Evolutionary conservation across 2,113 vertebrate genomes (phyloP), one percentile per base, ranked within the genome.

Genomic region (Psilopogon haemacephalus): DNA sequence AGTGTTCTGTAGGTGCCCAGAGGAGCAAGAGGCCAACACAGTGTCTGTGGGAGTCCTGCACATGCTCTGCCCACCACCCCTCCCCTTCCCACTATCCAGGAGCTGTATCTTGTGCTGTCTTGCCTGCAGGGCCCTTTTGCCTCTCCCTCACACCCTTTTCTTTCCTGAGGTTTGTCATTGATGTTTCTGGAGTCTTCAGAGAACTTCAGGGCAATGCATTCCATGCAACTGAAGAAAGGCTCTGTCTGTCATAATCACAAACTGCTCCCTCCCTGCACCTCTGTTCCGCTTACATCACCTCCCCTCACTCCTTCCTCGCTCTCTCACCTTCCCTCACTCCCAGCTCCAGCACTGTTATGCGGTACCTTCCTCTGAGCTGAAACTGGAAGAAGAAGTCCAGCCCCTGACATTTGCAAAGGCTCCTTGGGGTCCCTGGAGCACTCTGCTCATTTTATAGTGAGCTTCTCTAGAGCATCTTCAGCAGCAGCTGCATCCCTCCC

Each of bases 11-110:
- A 33, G 59, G 9, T 42, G 14, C 4, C n/a, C 14, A 16, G 38
- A 15, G 32, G 11, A 6, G 12, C 18, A 17, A 54, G 9, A 44
- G 54, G 14, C 32, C 59, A 24, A 33, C 8, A 50, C 0, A 0
- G 0, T 16, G 8, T 24, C 19, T 9, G 0, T 30, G 16, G 28
- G n/a, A 81, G 26, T 65, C 60, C 27, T 70, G 23, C 15, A 56
- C 3, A 28, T 26, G 23, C 30, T 42, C n/a, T 86, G 37, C 11
- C 11, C 33, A 42, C 7, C 12, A 5, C 20, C 12, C 28, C 19
- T 44, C 32, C 15, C 15, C 7, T 68, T 71, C 59, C 20, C 37
- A 16, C 5, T 16, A 20, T 26, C n/a, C 59, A 64, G 24, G 19
- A 3, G 33, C 33, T 74, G 42, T 33, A 89, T 65, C 5, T 5